Percentiles rank a stretch among this genome's conserved stretches.
These are phyloP conservation scores for Parnassius glacialis DNA, from an alignment of 2,888 invertebrate species.

Conservation along the genomic window DNA sequence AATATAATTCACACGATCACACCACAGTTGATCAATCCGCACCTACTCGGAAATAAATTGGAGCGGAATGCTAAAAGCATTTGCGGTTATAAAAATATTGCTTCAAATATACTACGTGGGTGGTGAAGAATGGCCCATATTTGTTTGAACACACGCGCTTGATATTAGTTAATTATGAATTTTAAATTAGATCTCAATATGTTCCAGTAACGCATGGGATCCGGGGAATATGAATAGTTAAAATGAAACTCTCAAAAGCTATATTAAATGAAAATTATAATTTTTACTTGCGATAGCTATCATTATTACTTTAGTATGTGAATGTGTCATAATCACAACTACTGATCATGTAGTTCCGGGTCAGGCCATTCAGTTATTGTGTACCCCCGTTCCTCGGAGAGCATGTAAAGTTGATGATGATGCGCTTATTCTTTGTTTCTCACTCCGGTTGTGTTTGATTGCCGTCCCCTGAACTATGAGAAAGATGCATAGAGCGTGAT, in stretches of 20 bases:
- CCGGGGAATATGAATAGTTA: constrained; percentile 11
- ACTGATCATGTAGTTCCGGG: no score
- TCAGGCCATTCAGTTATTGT: no score
- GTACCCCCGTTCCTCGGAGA: no score
- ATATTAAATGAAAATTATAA: no score
- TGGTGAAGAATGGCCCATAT: constrained; percentile 31
- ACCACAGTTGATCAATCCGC: constrained; percentile 1
- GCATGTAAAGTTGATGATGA: no score
- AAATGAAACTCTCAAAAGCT: constrained; percentile 4
- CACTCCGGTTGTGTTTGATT: no score
- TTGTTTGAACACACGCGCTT: constrained; percentile 24
- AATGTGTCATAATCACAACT: no score
- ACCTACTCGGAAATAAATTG: background rate
- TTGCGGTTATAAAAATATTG: constrained; percentile 2
- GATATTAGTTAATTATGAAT: constrained; percentile 20
- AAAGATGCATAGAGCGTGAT: no score
- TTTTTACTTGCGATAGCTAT: no score
- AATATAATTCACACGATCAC: constrained; percentile 1
- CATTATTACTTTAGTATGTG: no score
- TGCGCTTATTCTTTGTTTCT: no score
- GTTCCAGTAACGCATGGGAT: constrained; percentile 1
- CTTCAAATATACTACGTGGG: constrained; percentile 31
- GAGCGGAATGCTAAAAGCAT: background rate
- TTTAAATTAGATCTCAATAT: constrained; percentile 19
- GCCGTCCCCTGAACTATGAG: no score